Base-by-base conservation (phyloP, 2,113 vertebrate species). In the Pristiophorus japonicus region DNA sequence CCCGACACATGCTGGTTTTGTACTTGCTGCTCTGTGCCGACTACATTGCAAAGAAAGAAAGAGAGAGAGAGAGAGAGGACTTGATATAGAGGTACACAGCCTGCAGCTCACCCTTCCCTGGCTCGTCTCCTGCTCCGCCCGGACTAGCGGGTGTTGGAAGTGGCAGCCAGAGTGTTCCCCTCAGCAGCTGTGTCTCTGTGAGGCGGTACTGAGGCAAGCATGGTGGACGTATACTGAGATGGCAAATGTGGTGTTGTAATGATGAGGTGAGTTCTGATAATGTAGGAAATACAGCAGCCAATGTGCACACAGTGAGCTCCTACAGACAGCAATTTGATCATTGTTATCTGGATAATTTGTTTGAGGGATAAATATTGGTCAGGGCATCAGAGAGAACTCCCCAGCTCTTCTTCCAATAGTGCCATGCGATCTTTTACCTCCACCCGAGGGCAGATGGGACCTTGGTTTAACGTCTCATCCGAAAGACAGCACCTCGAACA, bases 21-120 rank as follows among this genome's bases (percentile, higher is more conserved):
- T 99, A 99, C 96, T 99, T 99, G 98, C 99, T 99, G 97, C 99
- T 99, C 97, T 99, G 99, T 95, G 98, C 98, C 96, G 98, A 99
- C 99, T 99, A 96, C 16, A n/a, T 96, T 81, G 96, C 96, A 96
- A 96, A 0, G 27, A 96, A 73, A 96, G 45, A 96, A 96, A 84
- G 78, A 38, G n/a, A 78, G 14, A 91, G 88, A 84, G 78, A 38
- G n/a, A 78, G 14, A 91, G 88, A n/a, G 1, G 34, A 62, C 12
- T 38, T 92, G 14, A 63, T 38, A 22, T n/a, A 63, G 16, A 63
- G 20, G 59, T 63, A 92, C 4, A 22, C 34, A 38, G 34, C 10
- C n/a, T 30, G 85, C 27, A 30, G 47, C 2, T 5, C 51, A n/a
- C 12, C 12, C 27, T 34, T 4, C 1, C 27, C 27, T 47, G 81